Evolutionary conservation across 2,888 invertebrate genomes (phyloP), one percentile per base, ranked within the genome.

Genomic region (Zaprionus obscuricornis): DNA sequence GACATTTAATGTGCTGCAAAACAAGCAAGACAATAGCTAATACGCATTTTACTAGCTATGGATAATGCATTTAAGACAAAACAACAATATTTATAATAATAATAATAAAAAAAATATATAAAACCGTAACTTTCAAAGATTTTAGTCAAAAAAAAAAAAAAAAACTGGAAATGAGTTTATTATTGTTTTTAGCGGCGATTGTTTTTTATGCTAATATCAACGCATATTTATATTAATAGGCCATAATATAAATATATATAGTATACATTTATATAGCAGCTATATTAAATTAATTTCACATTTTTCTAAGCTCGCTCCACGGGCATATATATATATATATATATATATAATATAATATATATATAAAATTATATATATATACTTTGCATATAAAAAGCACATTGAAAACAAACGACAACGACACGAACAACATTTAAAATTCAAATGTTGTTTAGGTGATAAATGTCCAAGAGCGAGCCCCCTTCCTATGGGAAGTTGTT

Each of bases 391-490:
- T 8, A 8, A 55, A 47, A 60, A 16, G 13, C n/a, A 27, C 13
- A 7, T 3, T 20, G 18, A 37, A 42, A 11, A 33, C 10, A 20
- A 34, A 51, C 34, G 46, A 40, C 34, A 40, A 39, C 36, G 52
- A 58, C 57, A 42, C 34, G 10, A 52, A 7, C 26, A 43, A 24
- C n/a, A 72, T 71, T 66, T 66, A 62, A 51, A 72, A 55, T 71
- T 59, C 56, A 72, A 67, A 71, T 66, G 17, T 46, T 43, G 36
- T 29, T 54, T 8, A 34, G 57, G 76, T 74, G 74, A 81, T 76
- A 76, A 77, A 77, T 81, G 58, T 67, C 51, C n/a, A 45, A 42
- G 58, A 59, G 65, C 40, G 51, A 42, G 54, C 45, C 65, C 43
- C 68, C 18, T 27, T 26, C n/a, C 14, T 16, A 8, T 43, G 18